phyloP scores from a whole-genome alignment of 2,888 invertebrate species.

The Latrodectus elegans region DNA sequence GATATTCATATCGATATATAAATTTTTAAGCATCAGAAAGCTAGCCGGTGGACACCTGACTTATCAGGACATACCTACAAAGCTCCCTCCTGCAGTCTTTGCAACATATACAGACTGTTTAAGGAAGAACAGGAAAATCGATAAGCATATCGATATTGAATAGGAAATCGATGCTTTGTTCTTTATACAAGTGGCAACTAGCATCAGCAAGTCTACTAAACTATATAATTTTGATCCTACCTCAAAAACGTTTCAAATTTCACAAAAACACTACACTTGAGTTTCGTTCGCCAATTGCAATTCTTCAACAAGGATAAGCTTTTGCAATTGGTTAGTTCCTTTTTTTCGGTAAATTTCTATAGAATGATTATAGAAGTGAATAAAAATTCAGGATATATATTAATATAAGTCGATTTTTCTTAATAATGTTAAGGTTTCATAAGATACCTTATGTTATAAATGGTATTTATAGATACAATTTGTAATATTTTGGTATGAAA shows the following conservation, averaged over 20 bases:
- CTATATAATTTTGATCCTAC: slow-evolving; percentile 27
- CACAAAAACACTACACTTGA: slow-evolving; percentile 20
- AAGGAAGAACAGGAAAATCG: slow-evolving; percentile 43
- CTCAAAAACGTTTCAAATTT: slow-evolving; percentile 15
- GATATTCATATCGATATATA: no score
- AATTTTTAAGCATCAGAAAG: no score
- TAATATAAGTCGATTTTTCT: neutral
- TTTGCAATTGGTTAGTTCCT: neutral
- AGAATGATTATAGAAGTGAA: neutral
- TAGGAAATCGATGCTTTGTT: slow-evolving; percentile 44
- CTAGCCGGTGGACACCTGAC: neutral
- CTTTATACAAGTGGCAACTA: slow-evolving; percentile 42
- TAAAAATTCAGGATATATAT: slow-evolving; percentile 2
- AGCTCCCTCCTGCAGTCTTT: slow-evolving; percentile 1
- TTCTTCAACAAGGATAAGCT: slow-evolving; percentile 10
- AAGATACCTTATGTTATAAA: slow-evolving; percentile 8
- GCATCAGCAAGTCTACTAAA: slow-evolving; percentile 41
- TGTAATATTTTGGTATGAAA: slow-evolving; percentile 46
- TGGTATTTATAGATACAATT: slow-evolving; percentile 38
- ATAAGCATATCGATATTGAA: slow-evolving; percentile 39
- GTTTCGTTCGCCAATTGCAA: slow-evolving; percentile 12
- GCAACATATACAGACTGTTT: slow-evolving; percentile 33
- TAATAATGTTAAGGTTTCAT: neutral
- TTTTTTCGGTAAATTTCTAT: neutral
- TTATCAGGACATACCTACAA: neutral